Evolutionary conservation across 2,113 vertebrate genomes (phyloP).

Genomic region (Patagioenas fasciata): DNA sequence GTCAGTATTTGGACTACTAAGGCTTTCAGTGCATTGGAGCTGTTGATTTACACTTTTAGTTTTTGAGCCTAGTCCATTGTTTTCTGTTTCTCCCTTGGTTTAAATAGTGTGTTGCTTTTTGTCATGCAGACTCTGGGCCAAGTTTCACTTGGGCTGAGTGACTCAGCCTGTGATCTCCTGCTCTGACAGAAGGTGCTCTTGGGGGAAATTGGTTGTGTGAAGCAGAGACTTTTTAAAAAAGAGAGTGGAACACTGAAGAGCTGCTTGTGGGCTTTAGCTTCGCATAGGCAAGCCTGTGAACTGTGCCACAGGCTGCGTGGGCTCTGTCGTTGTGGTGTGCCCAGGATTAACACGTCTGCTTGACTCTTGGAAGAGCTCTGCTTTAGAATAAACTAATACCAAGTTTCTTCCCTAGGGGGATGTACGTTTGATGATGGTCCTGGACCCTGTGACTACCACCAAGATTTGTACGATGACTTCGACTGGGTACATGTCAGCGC

Average conservation of each 20-base stretch:
- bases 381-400: neutral
- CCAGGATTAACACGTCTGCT: neutral
- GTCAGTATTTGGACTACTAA: neutral
- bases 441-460: slow-evolving; percentile 93
- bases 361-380: neutral
- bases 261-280: neutral
- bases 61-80: neutral
- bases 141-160: neutral
- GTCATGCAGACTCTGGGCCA: accelerated
- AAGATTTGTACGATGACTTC: slow-evolving; percentile 94
- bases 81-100: neutral
- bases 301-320: neutral
- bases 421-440: slow-evolving; percentile 93
- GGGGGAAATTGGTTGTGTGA: neutral
- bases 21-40: neutral
- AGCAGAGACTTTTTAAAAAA: neutral
- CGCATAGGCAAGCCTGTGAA: neutral
- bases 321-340: neutral
- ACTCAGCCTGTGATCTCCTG: neutral
- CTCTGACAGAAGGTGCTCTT: neutral
- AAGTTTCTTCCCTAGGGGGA: slow-evolving; percentile 80
- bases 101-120: neutral
- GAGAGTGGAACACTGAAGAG: neutral
- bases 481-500: slow-evolving; percentile 96
- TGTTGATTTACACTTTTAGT: neutral